phyloP scores from a whole-genome alignment of 2,888 invertebrate genomes.

The Drosophila yooni region DNA sequence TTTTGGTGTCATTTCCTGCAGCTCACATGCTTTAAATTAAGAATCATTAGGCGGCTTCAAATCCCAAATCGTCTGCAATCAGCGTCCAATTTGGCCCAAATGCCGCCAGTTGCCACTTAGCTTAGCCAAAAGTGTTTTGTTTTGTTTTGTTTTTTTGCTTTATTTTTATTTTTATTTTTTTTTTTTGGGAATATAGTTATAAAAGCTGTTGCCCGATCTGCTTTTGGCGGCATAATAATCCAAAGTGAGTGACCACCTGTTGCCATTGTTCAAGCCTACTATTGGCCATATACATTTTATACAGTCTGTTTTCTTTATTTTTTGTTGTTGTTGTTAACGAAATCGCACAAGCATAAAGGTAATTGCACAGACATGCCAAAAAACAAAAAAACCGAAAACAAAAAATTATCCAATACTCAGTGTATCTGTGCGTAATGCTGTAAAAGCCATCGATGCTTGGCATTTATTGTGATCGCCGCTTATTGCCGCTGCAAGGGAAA shows the following conservation, averaged over 20 bases:
- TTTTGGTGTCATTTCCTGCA: constrained; percentile 72
- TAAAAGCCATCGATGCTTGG: constrained; percentile 75
- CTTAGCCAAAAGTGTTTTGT: constrained; percentile 8
- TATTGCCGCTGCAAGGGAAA: constrained; percentile 44
- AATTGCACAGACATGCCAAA: constrained; percentile 78
- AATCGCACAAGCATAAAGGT: constrained; percentile 79
- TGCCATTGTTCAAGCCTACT: constrained; percentile 60
- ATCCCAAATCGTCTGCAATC: constrained; percentile 74
- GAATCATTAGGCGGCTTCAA: constrained; percentile 79
- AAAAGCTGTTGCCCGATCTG: constrained; percentile 45
- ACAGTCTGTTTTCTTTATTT: constrained; percentile 6
- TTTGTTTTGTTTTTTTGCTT: not conserved
- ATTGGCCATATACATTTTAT: constrained; percentile 41
- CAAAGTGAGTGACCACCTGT: constrained; percentile 74
- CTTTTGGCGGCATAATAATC: constrained; percentile 25
- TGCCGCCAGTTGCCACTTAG: constrained; percentile 56
- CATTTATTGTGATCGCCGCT: constrained; percentile 77
- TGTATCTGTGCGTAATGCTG: constrained; percentile 56
- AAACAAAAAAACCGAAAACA: constrained; percentile 11
- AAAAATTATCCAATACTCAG: constrained; percentile 70
- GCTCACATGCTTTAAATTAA: constrained; percentile 78
- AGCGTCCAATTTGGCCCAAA: constrained; percentile 78
- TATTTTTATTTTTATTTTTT: constrained; percentile 4
- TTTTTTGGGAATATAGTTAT: constrained; percentile 60
- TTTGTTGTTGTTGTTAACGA: constrained; percentile 32